Evolutionary conservation across 1,140 invertebrate species (phyloP), one percentile per base, ranked within the genome.

Genomic region (Heterodera schachtii): DNA sequence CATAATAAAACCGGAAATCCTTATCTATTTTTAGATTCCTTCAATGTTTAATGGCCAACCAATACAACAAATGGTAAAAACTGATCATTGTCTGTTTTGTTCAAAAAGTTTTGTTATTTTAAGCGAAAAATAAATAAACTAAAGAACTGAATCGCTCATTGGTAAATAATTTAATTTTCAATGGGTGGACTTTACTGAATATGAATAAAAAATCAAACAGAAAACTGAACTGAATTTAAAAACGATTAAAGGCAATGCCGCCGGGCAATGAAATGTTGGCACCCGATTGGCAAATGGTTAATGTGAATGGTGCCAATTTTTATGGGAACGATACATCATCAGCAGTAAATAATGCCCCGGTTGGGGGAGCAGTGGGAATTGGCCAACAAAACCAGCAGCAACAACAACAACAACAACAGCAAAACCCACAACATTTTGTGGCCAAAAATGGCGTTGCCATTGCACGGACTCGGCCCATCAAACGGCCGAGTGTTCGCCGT

Each of bases 301-400:
- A 41, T 41, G 69, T 71, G 69, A 71, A 71, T 71, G 69, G 69
- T 71, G 31, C 41, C 31, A 41, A 71, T 46, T 71, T 71, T 71
- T 41, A 41, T 41, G 31, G 31, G 69, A 71, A 71, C 19, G 9
- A n/a, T 21, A 11, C 69, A 19, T 13, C 57, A 13, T 43, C 69
- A 41, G 31, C 69, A 64, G 11, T 19, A 3, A 64, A 64, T 19
- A 64, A 64, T 64, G 31, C 31, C 31, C 0, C 31, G 19, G 4
- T 19, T 52, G 6, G 49, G 16, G 16, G 13, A 19, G 16, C 11
- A 64, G 16, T 19, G 57, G 16, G 31, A 31, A 31, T 31, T 64
- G 57, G 57, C 57, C 49, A 52, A 64, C 57, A 13, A 19, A n/a
- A n/a, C n/a, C 57, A 13, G 16, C 57, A 64, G 16, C 57, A 64